Percentiles rank a stretch among this genome's conserved stretches.
Conservation (phyloP, 2,888 invertebrate genomes). For the Dioctria linearis region DNA sequence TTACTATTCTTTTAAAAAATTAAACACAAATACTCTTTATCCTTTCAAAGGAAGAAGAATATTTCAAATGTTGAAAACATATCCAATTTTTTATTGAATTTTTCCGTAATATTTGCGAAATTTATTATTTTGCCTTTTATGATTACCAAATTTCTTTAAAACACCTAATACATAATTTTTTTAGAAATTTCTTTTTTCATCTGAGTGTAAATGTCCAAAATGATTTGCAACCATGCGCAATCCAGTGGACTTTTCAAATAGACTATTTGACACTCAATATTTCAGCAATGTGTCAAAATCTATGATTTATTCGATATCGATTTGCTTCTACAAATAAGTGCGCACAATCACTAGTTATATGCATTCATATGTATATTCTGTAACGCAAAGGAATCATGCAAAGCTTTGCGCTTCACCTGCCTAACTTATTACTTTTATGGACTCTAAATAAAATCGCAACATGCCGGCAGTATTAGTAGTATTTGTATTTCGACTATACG, state of each 20-base stretch:
- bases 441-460: not conserved
- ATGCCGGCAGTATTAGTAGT: too few species aligned
- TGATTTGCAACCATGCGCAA: conserved; percentile 2
- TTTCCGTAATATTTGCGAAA: too few species aligned
- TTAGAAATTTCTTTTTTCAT: too few species aligned
- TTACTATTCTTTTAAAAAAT: too few species aligned
- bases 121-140: too few species aligned
- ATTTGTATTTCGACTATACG: not conserved
- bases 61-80: too few species aligned
- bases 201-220: not conserved
- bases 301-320: conserved; percentile 11
- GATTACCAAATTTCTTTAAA: too few species aligned
- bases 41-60: too few species aligned
- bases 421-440: not conserved
- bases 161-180: too few species aligned
- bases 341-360: not conserved
- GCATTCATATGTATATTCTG: not conserved
- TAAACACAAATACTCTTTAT: too few species aligned
- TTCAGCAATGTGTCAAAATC: not conserved
- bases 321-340: conserved; percentile 5
- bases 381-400: not conserved
- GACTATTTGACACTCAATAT: not conserved
- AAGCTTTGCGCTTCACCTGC: not conserved
- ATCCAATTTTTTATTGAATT: too few species aligned
- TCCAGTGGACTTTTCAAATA: not conserved